Percentiles rank a stretch among this genome's conserved stretches.
Evolutionary conservation across 2,797 vertebrate species (phyloP).

Genomic region (Acanthurus leucopareius): DNA sequence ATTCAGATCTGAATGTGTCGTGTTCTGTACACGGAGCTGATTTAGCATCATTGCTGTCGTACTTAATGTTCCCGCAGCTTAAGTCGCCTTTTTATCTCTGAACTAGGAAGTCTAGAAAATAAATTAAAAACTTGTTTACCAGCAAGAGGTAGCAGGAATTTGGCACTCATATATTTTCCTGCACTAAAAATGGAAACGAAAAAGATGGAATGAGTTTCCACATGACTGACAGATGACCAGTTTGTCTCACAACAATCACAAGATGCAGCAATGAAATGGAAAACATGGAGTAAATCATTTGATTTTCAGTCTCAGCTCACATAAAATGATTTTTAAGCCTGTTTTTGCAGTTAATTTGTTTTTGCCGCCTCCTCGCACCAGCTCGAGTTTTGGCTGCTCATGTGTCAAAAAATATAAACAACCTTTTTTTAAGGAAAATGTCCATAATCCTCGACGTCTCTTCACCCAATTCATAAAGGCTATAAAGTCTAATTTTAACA

Average conservation of each 20-base stretch:
- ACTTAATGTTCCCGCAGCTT: neutral
- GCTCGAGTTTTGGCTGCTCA: neutral
- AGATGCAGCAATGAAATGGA: neutral
- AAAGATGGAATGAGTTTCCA: neutral
- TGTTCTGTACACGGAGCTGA: neutral
- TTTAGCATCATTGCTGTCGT: neutral
- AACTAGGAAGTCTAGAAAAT: conserved; percentile 3
- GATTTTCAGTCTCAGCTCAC: neutral
- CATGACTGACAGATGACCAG: neutral
- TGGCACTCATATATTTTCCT: neutral
- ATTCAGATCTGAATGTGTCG: neutral
- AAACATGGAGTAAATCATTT: neutral
- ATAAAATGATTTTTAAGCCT: neutral
- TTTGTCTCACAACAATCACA: neutral
- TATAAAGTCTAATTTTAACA: neutral
- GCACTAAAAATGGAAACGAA: neutral
- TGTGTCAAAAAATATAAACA: neutral
- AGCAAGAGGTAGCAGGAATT: neutral
- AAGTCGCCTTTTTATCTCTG: neutral
- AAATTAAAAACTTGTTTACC: neutral
- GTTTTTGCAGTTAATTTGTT: neutral
- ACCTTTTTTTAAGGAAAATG: neutral
- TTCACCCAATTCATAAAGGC: neutral
- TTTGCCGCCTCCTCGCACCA: rapidly evolving
- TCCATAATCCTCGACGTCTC: neutral